phyloP scores from a whole-genome alignment of 2,797 vertebrate species.

The Erpetoichthys calabaricus region DNA sequence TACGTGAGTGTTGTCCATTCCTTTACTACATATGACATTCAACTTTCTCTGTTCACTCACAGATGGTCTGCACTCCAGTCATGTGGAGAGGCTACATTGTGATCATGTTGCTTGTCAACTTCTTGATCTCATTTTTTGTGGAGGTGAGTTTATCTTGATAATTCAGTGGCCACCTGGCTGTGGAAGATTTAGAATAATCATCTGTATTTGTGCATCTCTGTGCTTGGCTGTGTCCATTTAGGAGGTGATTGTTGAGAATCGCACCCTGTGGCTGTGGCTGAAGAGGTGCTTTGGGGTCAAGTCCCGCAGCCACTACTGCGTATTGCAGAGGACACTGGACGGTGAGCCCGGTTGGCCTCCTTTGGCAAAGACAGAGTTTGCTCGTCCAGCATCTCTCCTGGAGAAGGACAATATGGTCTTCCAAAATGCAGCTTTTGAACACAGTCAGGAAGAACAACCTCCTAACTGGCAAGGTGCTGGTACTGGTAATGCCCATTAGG shows the following conservation, averaged over 20 bases:
- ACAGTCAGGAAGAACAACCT: slow-evolving; percentile 27
- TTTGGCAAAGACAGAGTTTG: slow-evolving; percentile 29
- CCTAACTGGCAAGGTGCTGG: no score
- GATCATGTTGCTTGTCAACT: slow-evolving; percentile 40
- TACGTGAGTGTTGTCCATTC: no score
- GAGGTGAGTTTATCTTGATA: slow-evolving; percentile 38
- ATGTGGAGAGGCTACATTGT: slow-evolving; percentile 42
- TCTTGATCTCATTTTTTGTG: slow-evolving; percentile 32
- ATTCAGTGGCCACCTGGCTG: not conserved
- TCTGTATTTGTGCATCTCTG: not conserved
- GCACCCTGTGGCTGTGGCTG: slow-evolving; percentile 37
- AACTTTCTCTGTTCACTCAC: slow-evolving; percentile 6
- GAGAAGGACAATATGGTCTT: slow-evolving; percentile 26
- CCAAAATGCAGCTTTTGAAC: slow-evolving; percentile 46
- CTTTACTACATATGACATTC: no score
- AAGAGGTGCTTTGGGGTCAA: slow-evolving; percentile 33
- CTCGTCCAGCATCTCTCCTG: slow-evolving; percentile 15
- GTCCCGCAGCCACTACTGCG: slow-evolving; percentile 44
- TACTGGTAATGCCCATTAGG: no score
- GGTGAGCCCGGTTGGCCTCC: slow-evolving; percentile 47
- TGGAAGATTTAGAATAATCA: not conserved
- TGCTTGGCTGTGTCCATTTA: slow-evolving; percentile 14
- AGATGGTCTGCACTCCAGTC: slow-evolving; percentile 48
- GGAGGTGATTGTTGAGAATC: slow-evolving; percentile 49
- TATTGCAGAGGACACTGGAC: slow-evolving; percentile 29